phyloP scores from a whole-genome alignment of 2,797 vertebrate genomes.

The Coregonus sp. region DNA sequence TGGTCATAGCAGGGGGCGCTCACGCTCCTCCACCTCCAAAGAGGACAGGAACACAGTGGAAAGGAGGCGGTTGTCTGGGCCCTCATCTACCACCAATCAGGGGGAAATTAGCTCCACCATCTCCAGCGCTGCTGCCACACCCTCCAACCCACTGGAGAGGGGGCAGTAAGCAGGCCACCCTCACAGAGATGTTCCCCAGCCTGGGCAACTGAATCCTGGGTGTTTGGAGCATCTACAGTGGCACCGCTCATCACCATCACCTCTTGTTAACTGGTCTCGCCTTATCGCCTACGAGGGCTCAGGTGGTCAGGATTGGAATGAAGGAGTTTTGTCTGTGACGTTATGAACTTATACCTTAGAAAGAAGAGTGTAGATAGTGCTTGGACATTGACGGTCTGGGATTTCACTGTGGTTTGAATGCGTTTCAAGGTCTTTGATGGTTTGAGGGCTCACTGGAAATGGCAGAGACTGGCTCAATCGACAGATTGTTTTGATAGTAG shows the following conservation, averaged over 20 bases:
- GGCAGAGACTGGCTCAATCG: background rate
- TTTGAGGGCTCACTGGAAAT: background rate
- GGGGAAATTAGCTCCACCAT: background rate
- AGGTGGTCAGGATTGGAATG: background rate
- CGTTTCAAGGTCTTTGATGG: background rate
- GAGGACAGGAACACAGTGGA: background rate
- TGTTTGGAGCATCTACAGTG: background rate
- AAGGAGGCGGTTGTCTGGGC: background rate
- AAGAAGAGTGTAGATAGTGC: background rate
- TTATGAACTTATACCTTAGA: too few species aligned
- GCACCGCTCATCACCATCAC: background rate
- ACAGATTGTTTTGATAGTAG: background rate
- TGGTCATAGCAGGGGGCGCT: background rate
- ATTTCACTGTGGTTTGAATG: background rate
- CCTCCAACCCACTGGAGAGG: slow-evolving; percentile 19
- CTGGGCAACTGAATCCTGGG: background rate
- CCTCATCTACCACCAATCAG: background rate
- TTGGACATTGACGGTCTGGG: background rate
- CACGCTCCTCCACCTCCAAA: background rate
- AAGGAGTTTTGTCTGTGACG: too few species aligned
- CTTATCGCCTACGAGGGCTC: background rate
- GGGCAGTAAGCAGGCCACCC: slow-evolving; percentile 47
- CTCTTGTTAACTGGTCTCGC: background rate
- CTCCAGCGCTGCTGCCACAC: background rate
- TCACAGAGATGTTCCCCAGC: slow-evolving; percentile 20